A percentile compares a stretch with the other conserved stretches of the same genome.
Conservation (phyloP, 2,113 vertebrate genomes). For the Microcebus tavaratra region DNA sequence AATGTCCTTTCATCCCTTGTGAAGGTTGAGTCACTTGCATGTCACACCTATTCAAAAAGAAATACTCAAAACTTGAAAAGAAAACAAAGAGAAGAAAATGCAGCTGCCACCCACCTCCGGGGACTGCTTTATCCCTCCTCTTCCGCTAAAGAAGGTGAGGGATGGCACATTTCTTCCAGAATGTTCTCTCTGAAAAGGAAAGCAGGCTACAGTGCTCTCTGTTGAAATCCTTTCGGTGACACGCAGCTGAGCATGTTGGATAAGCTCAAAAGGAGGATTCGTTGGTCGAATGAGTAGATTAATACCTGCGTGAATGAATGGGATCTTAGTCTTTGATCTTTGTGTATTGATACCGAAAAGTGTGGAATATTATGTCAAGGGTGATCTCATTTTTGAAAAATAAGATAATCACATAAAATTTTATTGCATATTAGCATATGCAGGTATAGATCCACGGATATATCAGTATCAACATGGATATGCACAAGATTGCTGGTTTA, state of each 20-base stretch:
- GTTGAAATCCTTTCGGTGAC: background rate
- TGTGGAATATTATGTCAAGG: background rate
- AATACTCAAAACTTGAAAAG: background rate
- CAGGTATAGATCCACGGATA: background rate
- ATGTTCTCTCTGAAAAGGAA: background rate
- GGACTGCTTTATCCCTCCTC: background rate
- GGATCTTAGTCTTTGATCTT: background rate
- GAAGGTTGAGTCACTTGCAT: background rate
- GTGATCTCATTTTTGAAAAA: constrained; percentile 4
- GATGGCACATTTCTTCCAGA: background rate
- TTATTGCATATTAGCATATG: background rate
- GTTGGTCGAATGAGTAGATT: background rate
- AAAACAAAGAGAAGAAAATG: background rate
- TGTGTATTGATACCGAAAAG: background rate
- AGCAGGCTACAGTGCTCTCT: background rate
- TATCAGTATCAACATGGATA: background rate
- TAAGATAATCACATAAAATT: background rate
- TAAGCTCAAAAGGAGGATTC: background rate
- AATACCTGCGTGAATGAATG: background rate
- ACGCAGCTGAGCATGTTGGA: background rate
- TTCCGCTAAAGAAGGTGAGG: background rate
- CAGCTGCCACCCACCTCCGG: background rate
- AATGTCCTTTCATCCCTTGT: background rate
- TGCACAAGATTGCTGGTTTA: background rate
- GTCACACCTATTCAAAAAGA: background rate